These are phyloP conservation scores for Cephalopholis sonnerati DNA, from an alignment of 2,113 vertebrate genomes.

Conservation along the genomic window DNA sequence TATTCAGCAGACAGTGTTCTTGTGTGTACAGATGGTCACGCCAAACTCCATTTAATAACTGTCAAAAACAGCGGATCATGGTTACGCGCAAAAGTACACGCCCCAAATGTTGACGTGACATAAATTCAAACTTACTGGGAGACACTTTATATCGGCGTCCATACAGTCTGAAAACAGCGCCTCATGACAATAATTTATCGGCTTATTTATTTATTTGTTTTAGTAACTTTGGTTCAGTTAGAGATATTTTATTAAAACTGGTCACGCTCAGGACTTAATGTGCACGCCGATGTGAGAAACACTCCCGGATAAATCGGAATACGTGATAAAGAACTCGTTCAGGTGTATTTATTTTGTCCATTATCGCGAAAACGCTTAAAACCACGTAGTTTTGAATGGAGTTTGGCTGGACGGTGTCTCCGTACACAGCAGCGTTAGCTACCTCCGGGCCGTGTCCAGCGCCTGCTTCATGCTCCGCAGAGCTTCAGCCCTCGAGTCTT, in stretches of 20 bases:
- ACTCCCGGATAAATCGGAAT: accelerated
- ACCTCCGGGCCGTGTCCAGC: conserved; percentile 76
- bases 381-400: accelerated
- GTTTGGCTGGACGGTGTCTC: neutral
- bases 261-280: accelerated
- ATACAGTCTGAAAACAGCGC: neutral
- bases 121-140: too few relatives aligned
- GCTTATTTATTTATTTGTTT: neutral
- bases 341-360: accelerated
- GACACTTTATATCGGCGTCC: neutral
- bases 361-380: accelerated
- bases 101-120: too few relatives aligned
- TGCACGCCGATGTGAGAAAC: accelerated
- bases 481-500: conserved; percentile 74
- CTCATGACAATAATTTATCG: accelerated
- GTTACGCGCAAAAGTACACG: neutral
- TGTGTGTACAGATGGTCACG: too few relatives aligned
- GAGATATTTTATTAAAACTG: too few relatives aligned
- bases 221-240: too few relatives aligned
- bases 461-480: conserved; percentile 71
- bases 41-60: neutral
- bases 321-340: accelerated
- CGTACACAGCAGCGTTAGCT: neutral
- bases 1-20: neutral
- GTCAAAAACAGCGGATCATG: neutral